A percentile compares a stretch with the other conserved stretches of the same genome.
These are phyloP conservation scores for Ia io DNA, from an alignment of 2,113 vertebrate genomes.

Conservation along the genomic window DNA sequence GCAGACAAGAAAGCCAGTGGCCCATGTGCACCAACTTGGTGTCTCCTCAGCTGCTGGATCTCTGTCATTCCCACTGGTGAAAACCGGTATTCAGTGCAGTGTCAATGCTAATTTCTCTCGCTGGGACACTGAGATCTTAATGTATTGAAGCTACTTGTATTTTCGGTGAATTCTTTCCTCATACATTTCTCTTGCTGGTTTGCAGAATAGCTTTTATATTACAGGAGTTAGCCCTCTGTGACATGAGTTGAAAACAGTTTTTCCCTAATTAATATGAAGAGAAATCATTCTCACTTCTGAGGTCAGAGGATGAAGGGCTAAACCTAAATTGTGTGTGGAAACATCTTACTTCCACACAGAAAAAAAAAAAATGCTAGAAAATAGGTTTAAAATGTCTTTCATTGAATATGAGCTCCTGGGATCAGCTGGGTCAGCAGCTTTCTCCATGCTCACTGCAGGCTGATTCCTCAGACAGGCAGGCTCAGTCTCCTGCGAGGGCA, in stretches of 20 bases:
- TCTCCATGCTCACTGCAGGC: not conserved
- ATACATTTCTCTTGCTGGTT: not conserved
- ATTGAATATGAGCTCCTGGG: not conserved
- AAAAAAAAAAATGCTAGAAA: not conserved
- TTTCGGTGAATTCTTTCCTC: not conserved
- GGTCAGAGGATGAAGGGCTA: not conserved
- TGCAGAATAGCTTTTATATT: not conserved
- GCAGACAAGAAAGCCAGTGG: not conserved
- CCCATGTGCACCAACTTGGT: accelerated
- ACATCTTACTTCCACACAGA: not conserved
- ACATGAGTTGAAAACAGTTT: not conserved
- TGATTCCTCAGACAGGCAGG: not conserved
- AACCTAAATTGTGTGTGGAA: not conserved
- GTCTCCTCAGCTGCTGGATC: not conserved
- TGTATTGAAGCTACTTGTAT: not conserved
- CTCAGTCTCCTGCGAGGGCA: not conserved
- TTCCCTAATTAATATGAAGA: not conserved
- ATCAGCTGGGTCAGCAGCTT: not conserved
- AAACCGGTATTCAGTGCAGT: not conserved
- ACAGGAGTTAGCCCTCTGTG: not conserved
- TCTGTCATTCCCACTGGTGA: too few species aligned
- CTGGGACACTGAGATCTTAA: not conserved
- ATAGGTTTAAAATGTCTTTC: not conserved
- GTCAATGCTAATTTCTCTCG: not conserved
- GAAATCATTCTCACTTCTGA: not conserved